These are phyloP conservation scores for Xestia xanthographa DNA, from an alignment of 2,888 invertebrate genomes.

Conservation along the genomic window DNA sequence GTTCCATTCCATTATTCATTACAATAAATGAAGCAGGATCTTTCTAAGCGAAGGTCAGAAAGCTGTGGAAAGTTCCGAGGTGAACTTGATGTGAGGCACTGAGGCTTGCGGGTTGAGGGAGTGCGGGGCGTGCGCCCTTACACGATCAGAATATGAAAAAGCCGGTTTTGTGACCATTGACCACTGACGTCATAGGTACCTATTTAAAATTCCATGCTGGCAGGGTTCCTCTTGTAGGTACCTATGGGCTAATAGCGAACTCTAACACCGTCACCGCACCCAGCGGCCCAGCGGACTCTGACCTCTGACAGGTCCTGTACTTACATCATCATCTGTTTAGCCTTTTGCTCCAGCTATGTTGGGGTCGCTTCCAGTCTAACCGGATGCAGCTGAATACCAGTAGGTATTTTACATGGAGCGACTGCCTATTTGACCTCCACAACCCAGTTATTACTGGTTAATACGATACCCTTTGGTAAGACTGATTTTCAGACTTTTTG, in stretches of 20 bases:
- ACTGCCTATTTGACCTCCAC: no score
- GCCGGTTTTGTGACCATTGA: slow-evolving; percentile 59
- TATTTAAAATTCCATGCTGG: slow-evolving; percentile 28
- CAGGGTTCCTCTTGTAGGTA: background rate
- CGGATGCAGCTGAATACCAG: no score
- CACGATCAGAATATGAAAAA: slow-evolving; percentile 47
- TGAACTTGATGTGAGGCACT: slow-evolving; percentile 40
- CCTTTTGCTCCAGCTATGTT: no score
- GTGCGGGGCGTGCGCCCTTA: slow-evolving; percentile 58
- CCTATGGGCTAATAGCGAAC: background rate
- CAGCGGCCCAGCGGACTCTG: background rate
- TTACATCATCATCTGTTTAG: no score
- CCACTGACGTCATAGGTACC: slow-evolving; percentile 22
- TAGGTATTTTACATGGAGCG: no score
- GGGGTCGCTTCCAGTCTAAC: no score
- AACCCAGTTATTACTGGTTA: no score
- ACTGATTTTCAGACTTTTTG: no score
- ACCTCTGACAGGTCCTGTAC: background rate
- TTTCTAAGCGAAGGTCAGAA: slow-evolving; percentile 59
- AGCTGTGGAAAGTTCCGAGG: slow-evolving; percentile 63
- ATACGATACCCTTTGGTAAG: no score
- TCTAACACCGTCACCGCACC: background rate
- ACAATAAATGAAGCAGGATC: slow-evolving; percentile 49
- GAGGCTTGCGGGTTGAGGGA: slow-evolving; percentile 13
- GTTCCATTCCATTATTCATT: slow-evolving; percentile 49